These are phyloP conservation scores for Drosophila nigricruria DNA, from an alignment of 2,888 invertebrate species.

Conservation along the genomic window DNA sequence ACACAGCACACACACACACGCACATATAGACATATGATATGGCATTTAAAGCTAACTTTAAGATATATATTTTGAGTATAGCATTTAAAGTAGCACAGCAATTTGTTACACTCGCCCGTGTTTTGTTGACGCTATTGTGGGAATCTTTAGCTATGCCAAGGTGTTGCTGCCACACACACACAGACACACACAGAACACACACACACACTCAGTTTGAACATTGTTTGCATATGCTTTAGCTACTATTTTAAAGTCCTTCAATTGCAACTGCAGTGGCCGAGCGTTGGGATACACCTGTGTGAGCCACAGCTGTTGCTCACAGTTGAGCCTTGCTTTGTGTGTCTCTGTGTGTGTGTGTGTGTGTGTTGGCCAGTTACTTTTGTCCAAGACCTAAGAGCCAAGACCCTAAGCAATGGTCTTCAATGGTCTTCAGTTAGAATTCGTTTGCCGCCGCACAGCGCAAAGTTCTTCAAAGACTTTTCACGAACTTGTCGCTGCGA, in stretches of 20 bases:
- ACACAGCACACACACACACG: neutral
- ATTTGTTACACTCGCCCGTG: conserved; percentile 59
- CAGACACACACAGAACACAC: neutral
- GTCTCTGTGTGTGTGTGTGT: too few species aligned
- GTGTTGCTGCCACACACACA: conserved; percentile 20
- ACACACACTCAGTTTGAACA: neutral
- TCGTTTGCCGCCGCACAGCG: neutral
- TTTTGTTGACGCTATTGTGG: conserved; percentile 32
- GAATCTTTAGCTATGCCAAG: conserved; percentile 40
- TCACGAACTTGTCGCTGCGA: neutral
- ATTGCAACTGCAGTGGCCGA: neutral
- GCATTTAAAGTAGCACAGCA: conserved; percentile 73
- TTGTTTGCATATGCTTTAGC: conserved; percentile 8
- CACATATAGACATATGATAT: conserved; percentile 45
- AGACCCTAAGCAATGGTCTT: too few species aligned
- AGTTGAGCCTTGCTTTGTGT: neutral
- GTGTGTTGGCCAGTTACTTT: neutral
- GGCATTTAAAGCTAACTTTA: conserved; percentile 59
- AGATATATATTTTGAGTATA: conserved; percentile 62
- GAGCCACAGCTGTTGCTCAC: neutral
- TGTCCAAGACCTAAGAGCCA: neutral
- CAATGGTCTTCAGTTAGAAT: neutral
- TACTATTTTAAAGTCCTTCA: neutral
- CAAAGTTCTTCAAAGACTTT: neutral
- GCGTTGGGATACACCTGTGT: neutral